Evolutionary conservation across 2,888 invertebrate species (phyloP).

Genomic region (Mythimna ferrago): DNA sequence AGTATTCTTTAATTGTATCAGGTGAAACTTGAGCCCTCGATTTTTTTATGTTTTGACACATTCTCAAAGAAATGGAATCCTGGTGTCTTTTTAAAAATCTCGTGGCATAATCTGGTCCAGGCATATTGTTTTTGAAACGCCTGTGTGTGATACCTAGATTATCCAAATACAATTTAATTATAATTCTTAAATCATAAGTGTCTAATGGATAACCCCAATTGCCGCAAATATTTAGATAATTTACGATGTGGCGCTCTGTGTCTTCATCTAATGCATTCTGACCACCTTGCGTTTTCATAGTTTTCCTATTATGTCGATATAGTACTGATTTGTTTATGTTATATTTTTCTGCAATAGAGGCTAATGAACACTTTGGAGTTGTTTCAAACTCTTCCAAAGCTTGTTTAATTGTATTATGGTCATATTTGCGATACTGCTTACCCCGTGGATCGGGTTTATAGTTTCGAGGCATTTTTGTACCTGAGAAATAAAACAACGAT

Average conservation of each 20-base stretch:
- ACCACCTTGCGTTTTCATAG: neutral
- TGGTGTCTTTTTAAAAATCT: no score
- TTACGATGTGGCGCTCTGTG: no score
- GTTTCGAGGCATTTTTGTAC: neutral
- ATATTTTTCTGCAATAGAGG: no score
- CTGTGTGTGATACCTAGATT: neutral
- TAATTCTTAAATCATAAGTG: slow-evolving; percentile 27
- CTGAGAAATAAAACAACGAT: neutral
- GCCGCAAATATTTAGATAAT: slow-evolving; percentile 7
- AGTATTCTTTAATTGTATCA: no score
- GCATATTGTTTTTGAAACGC: no score
- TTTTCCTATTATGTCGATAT: no score
- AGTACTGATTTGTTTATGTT: no score
- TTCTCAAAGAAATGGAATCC: no score
- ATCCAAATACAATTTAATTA: slow-evolving; percentile 35
- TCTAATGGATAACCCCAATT: slow-evolving; percentile 23
- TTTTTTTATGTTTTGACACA: no score
- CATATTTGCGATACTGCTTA: neutral
- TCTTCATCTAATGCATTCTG: slow-evolving; percentile 1
- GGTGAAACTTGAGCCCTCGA: no score
- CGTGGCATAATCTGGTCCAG: no score
- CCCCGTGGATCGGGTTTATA: neutral
- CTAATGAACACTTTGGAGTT: neutral
- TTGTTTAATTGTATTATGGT: neutral
- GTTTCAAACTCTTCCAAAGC: neutral